phyloP scores from a whole-genome alignment of 2,888 invertebrate genomes.

The Toxonevra muliebris region DNA sequence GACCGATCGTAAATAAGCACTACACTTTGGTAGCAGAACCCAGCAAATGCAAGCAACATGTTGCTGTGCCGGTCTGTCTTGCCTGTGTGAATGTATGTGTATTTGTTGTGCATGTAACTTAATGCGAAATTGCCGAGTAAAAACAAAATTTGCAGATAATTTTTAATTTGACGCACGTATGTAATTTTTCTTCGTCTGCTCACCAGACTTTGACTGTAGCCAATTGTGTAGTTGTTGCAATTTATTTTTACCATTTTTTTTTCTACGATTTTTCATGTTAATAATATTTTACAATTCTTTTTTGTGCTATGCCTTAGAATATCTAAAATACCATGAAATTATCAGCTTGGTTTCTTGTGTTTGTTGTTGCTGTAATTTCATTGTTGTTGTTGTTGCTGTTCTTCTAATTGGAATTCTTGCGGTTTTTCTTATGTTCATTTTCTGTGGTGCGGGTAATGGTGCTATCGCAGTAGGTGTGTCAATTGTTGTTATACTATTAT shows the following conservation, averaged over 20 bases:
- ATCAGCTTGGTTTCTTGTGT: neutral
- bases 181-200: too few species aligned
- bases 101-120: neutral
- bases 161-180: too few species aligned
- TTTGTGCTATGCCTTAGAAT: neutral
- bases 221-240: too few species aligned
- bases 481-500: slow-evolving; percentile 37
- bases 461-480: slow-evolving; percentile 14
- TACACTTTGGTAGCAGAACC: too few species aligned
- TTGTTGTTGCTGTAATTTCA: too few species aligned
- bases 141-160: neutral
- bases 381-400: slow-evolving; percentile 39
- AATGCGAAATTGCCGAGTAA: slow-evolving; percentile 1
- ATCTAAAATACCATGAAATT: neutral
- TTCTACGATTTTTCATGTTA: too few species aligned
- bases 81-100: neutral
- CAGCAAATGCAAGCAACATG: neutral
- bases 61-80: neutral
- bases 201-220: too few species aligned
- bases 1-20: neutral
- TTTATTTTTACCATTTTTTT: too few species aligned
- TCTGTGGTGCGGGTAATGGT: slow-evolving; percentile 27
- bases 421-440: slow-evolving; percentile 29
- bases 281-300: too few species aligned
- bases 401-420: slow-evolving; percentile 56